These are phyloP conservation scores for Betta splendens DNA, from an alignment of 2,797 vertebrate species.

Conservation along the genomic window DNA sequence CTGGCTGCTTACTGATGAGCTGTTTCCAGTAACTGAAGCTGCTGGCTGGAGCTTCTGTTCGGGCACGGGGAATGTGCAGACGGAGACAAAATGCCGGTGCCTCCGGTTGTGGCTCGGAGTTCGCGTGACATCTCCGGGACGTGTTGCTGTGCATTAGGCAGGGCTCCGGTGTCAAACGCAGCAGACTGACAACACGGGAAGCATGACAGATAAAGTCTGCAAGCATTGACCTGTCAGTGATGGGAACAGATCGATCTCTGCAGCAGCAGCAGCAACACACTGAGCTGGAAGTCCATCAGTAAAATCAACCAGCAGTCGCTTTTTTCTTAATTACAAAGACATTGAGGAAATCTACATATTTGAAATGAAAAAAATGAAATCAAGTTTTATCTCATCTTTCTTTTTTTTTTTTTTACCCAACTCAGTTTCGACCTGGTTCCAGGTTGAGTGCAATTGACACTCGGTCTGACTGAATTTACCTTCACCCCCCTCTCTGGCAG, in stretches of 20 bases:
- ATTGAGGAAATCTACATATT: too few relatives aligned
- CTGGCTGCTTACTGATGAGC: constrained; percentile 45
- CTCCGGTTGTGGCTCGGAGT: constrained; percentile 7
- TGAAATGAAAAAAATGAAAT: too few relatives aligned
- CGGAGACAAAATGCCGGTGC: constrained; percentile 46
- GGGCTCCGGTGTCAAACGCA: constrained; percentile 27
- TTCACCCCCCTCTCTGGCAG: not conserved
- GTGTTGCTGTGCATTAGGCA: constrained; percentile 23
- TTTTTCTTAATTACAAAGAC: too few relatives aligned
- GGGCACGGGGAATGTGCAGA: constrained; percentile 43
- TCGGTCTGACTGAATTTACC: not conserved
- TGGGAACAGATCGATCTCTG: constrained; percentile 27
- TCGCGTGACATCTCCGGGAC: constrained; percentile 18
- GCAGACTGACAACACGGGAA: constrained; percentile 22
- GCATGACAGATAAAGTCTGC: constrained; percentile 10
- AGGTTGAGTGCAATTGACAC: too few relatives aligned
- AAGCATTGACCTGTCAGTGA: constrained; percentile 29
- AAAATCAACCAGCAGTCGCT: constrained; percentile 42
- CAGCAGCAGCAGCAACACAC: constrained; percentile 33
- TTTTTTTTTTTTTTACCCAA: too few relatives aligned
- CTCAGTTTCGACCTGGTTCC: too few relatives aligned
- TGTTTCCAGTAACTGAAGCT: constrained; percentile 49
- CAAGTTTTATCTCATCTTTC: too few relatives aligned
- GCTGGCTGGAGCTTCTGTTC: constrained; percentile 9
- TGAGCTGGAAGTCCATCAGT: constrained; percentile 42